Conservation (phyloP, 2,113 vertebrate species). For the Hemibagrus wyckioides region DNA sequence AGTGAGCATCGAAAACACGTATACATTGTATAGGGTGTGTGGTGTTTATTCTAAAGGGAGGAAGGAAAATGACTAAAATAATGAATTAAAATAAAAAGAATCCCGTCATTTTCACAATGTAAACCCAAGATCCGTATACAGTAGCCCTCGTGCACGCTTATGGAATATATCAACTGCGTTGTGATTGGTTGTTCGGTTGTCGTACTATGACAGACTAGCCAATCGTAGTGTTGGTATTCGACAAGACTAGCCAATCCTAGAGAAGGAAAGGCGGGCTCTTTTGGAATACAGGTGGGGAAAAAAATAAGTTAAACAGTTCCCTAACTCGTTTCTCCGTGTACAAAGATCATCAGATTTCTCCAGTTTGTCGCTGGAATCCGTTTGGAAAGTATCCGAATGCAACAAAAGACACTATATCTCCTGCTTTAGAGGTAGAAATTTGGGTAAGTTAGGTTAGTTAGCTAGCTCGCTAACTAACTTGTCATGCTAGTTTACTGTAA, state of each 20-base stretch:
- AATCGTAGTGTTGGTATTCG: not conserved
- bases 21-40: not conserved
- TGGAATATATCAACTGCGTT: not conserved
- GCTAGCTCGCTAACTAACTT: not conserved
- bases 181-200: not conserved
- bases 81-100: not conserved
- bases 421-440: not conserved
- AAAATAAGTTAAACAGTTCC: not conserved
- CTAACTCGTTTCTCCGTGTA: not conserved
- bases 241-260: not conserved
- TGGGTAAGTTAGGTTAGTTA: not conserved
- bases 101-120: not conserved
- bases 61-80: not conserved
- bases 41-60: not conserved
- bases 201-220: not conserved
- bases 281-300: not conserved
- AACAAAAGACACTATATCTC: not conserved
- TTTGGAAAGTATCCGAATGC: not conserved
- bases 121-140: not conserved
- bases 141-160: not conserved
- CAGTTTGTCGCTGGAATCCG: too few relatives aligned
- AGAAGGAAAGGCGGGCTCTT: not conserved
- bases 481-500: not conserved
- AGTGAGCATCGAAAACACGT: not conserved
- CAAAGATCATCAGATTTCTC: not conserved